Conservation (phyloP, 1,140 invertebrate genomes). For the Drosophila bipectinata region DNA sequence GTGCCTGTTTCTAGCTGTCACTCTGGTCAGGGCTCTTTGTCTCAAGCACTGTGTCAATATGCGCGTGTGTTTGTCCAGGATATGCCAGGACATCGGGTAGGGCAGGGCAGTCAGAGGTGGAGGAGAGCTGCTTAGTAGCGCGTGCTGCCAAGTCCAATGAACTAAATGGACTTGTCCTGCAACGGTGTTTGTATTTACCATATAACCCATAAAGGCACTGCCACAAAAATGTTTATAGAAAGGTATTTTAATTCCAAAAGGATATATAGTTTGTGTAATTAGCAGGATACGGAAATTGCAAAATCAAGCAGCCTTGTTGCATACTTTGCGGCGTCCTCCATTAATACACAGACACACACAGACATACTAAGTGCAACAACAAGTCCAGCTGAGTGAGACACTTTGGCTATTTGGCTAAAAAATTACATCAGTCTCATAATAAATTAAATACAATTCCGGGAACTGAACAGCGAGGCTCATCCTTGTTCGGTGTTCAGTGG, state of each 20-base stretch:
- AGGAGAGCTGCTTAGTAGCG: constrained; percentile 33
- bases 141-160: constrained; percentile 73
- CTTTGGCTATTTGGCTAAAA: constrained; percentile 75
- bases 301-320: constrained; percentile 48
- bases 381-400: constrained; percentile 2
- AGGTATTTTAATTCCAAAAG: neutral
- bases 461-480: constrained; percentile 31
- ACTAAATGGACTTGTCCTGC: constrained; percentile 57
- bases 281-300: constrained; percentile 32
- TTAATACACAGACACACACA: constrained; percentile 42
- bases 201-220: constrained; percentile 1
- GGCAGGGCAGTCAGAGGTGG: neutral
- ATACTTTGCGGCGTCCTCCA: constrained; percentile 72
- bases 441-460: constrained; percentile 78
- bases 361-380: neutral
- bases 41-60: constrained; percentile 78
- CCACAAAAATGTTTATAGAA: neutral
- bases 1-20: constrained; percentile 16
- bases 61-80: constrained; percentile 65
- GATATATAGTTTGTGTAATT: neutral
- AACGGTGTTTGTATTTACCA: constrained; percentile 18
- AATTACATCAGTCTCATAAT: constrained; percentile 74
- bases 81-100: constrained; percentile 15
- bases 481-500: no score
- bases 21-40: constrained; percentile 52